Percentiles rank a stretch among this genome's conserved stretches.
Conservation (phyloP, 1,140 invertebrate species). For the Amphibalanus amphitrite region DNA sequence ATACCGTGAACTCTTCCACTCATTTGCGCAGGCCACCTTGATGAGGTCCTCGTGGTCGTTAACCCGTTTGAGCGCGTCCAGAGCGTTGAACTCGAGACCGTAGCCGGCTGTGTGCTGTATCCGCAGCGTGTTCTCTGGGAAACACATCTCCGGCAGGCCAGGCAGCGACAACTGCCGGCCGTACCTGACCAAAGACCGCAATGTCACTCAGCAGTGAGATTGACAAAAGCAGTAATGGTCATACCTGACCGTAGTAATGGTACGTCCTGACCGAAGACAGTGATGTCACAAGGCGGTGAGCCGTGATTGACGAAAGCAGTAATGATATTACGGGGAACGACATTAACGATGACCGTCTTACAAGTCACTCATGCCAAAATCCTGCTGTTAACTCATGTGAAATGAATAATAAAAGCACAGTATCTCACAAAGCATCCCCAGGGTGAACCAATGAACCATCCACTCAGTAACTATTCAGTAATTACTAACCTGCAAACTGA, state of each 20-base stretch:
- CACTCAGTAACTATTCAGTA: background rate
- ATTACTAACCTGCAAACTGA: background rate
- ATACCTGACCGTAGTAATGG: too few species aligned
- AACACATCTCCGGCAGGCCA: conserved; percentile 95
- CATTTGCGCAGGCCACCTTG: conserved; percentile 70
- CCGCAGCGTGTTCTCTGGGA: conserved; percentile 65
- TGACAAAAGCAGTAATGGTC: too few species aligned
- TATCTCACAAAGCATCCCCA: too few species aligned
- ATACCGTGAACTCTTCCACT: conserved; percentile 61
- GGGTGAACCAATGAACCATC: background rate
- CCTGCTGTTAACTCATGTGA: background rate
- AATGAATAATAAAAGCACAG: too few species aligned
- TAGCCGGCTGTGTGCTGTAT: conserved; percentile 47
- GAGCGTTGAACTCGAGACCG: conserved; percentile 63
- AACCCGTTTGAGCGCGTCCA: conserved; percentile 74
- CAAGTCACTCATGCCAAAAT: background rate
- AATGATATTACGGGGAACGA: background rate
- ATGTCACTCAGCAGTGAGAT: too few species aligned
- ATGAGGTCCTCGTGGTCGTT: conserved; percentile 39
- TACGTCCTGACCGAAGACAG: too few species aligned
- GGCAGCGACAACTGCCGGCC: conserved; percentile 56
- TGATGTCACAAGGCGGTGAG: too few species aligned
- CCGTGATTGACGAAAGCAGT: too few species aligned
- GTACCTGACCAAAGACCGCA: conserved; percentile 49
- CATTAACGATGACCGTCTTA: background rate